phyloP scores from a whole-genome alignment of 2,888 invertebrate species.

The Clivina fossor region DNA sequence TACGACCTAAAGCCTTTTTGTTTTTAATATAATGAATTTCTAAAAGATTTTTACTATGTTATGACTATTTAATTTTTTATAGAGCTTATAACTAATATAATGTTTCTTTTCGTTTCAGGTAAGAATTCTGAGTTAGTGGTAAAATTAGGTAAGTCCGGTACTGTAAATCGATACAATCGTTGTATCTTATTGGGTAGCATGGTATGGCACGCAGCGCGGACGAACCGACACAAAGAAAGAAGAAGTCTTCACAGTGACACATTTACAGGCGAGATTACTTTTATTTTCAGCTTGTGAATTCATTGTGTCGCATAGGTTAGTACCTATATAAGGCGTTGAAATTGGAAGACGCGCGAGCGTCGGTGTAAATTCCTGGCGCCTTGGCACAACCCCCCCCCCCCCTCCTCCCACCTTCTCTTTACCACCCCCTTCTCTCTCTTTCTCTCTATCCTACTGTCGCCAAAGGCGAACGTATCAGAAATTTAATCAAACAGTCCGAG shows the following conservation, averaged over 20 bases:
- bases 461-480: constrained; percentile 47
- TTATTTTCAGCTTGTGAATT: constrained; percentile 50
- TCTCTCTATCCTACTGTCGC: background rate
- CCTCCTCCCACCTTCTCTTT: too few relatives aligned
- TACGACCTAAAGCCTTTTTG: too few relatives aligned
- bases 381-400: constrained; percentile 33
- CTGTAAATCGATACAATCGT: constrained; percentile 42
- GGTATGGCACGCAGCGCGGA: too few relatives aligned
- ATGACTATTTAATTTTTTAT: too few relatives aligned
- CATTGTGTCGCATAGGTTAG: constrained; percentile 44
- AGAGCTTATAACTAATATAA: background rate
- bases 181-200: constrained; percentile 53
- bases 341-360: constrained; percentile 43
- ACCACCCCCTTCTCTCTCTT: background rate
- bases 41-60: too few relatives aligned
- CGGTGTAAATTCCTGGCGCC: constrained; percentile 45
- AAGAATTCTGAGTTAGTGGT: background rate
- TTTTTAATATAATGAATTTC: too few relatives aligned
- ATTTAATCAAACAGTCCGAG: constrained; percentile 53
- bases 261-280: constrained; percentile 55
- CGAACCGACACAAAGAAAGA: constrained; percentile 54
- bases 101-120: constrained; percentile 5
- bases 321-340: constrained; percentile 41
- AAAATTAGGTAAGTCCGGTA: constrained; percentile 1
- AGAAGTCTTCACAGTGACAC: constrained; percentile 56